Percentiles rank a stretch among this genome's conserved stretches.
These are phyloP conservation scores for Oenanthe oenanthe DNA, from an alignment of 2,113 vertebrate species.

Conservation along the genomic window DNA sequence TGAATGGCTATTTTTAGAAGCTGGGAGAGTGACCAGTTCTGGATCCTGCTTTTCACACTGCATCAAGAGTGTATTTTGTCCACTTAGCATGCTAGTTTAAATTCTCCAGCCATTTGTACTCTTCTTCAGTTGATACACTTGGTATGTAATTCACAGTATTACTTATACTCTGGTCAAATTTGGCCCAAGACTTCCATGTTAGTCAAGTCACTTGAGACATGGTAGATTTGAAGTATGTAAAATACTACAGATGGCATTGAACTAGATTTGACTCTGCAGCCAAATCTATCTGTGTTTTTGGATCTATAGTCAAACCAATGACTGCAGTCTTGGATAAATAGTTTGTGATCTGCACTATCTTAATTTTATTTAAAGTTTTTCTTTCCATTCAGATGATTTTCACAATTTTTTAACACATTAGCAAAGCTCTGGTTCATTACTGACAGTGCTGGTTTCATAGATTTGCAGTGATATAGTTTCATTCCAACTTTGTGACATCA, in stretches of 20 bases:
- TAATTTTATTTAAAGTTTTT: background rate
- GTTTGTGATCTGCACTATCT: background rate
- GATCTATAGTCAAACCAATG: background rate
- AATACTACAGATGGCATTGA: background rate
- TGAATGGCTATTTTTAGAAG: background rate
- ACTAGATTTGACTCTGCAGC: background rate
- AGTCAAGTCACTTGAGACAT: background rate
- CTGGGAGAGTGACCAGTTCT: background rate
- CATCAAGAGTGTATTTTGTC: background rate
- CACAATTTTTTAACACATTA: background rate
- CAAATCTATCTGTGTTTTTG: background rate
- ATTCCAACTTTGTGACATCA: slow-evolving; percentile 41
- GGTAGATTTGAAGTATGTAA: background rate
- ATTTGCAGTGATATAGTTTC: slow-evolving; percentile 37
- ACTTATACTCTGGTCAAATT: background rate
- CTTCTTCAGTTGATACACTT: background rate
- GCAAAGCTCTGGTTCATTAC: background rate
- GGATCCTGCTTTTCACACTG: background rate
- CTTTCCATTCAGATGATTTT: background rate
- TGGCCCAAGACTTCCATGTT: background rate
- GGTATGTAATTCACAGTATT: background rate
- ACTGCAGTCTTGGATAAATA: background rate
- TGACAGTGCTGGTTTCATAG: slow-evolving; percentile 35
- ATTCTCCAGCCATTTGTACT: background rate
- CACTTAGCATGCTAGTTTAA: background rate